Base-by-base conservation (phyloP, 64 coral and sea anemone genomes). In the Pocillopora damicornis region DNA sequence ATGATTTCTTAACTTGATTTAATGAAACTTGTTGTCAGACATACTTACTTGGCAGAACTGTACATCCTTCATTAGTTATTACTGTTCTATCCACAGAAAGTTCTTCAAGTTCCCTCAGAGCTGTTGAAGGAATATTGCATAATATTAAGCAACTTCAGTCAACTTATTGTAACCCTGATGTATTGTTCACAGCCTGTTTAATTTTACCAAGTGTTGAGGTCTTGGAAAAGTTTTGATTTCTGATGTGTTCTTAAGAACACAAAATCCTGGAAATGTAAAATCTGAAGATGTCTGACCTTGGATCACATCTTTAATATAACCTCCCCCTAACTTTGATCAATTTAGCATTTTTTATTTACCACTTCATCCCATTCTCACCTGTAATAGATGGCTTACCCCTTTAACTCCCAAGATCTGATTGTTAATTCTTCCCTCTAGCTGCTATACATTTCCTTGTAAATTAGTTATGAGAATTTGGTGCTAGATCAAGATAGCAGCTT, bases 71-170 rank as follows among this genome's bases (percentile, higher is more conserved):
- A 34, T 96, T 88, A 34, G 94, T 92, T 9, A 96, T 85, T 12
- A 73, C 61, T 4, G 94, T 93, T 77, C 94, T 93, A 37, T 96
- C 94, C 20, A 96, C 18, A 89, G 93, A 90, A 57, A 96, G 68
- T 45, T 96, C 91, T 37, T 92, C 94, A 58, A 96, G 83, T 22
- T 90, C 76, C 2, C 75, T 66, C 72, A 96, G 88, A 62, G 81
- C 94, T 96, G 79, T 75, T 35, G 20, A 35, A 42, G 67, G 10
- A 91, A 51, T 51, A 4, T 51, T 51, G 42, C 42, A 51, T 51
- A 51, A 51, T 7, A 51, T 51, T 51, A 7, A 51, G 42, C 42
- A 85, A 74, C 45, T 38, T 15, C 10, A 86, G 59, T 56, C 56
- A 14, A 37, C 74, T 86, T 20, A 81, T 14, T 61, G 35, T n/a